Base-by-base conservation (phyloP, 2,888 invertebrate species). In the Saturnia japonica region DNA sequence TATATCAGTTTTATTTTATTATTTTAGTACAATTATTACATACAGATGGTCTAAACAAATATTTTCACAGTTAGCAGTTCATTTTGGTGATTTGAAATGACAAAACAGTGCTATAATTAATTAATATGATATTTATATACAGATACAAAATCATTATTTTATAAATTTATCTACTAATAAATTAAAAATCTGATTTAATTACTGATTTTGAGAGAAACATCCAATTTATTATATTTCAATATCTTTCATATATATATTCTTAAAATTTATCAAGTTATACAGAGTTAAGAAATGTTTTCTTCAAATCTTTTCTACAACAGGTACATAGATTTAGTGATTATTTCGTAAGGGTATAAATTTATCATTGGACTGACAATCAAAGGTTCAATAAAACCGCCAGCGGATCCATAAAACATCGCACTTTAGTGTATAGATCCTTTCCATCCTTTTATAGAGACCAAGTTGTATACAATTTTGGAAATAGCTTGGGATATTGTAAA, bases 21-120 rank as follows among this genome's bases (percentile, higher is more conserved):
- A 87, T 89, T 88, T 85, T 85, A 89, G 90, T 89, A 85, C 79
- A 79, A 80, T 80, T 82, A n/a, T n/a, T n/a, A n/a, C n/a, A n/a
- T n/a, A 85, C 78, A 85, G 87, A 89, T 90, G 88, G 87, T 89
- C 85, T 87, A 88, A 86, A 87, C 82, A 83, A 83, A 82, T 85
- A 80, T 87, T 80, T 84, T 82, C 86, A 86, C 85, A 86, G 84
- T 88, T 86, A 88, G 84, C 85, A 86, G 82, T 88, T 87, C 85
- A 88, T 88, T 64, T 40, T 87, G 85, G 88, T 89, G 88, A 90
- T 85, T 85, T 84, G 78, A 86, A 85, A 83, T 87, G 85, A 88
- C 88, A 88, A n/a, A 86, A 86, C 87, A 80, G 89, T 90, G 90
- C 88, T 6, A n/a, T 89, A 82, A n/a, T n/a, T 84, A 78, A 75